These are phyloP conservation scores for Paradisaea rubra DNA, from an alignment of 2,113 vertebrate genomes.

Conservation along the genomic window DNA sequence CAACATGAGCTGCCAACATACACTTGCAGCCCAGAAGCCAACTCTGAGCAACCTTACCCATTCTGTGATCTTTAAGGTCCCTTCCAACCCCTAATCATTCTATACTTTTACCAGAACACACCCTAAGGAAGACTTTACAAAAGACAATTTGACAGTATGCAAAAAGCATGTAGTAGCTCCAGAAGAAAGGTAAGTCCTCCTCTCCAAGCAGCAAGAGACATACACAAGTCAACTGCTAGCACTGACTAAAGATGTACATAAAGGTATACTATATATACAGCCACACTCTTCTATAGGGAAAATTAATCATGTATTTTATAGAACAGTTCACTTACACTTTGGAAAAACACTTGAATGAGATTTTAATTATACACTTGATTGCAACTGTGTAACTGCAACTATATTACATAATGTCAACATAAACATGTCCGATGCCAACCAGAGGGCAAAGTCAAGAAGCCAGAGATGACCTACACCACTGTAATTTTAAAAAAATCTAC, in stretches of 20 bases:
- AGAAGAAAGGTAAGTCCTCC: not conserved
- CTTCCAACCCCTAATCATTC: not conserved
- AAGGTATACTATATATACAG: not conserved
- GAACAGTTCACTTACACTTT: not conserved
- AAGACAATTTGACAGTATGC: not conserved
- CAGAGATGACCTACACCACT: not conserved
- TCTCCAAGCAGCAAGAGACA: not conserved
- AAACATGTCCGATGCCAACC: not conserved
- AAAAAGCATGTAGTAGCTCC: not conserved
- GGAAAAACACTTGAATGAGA: not conserved
- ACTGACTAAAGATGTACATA: not conserved
- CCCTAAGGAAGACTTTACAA: not conserved
- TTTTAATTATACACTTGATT: not conserved
- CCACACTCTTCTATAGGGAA: not conserved
- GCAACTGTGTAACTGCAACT: not conserved
- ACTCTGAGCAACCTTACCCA: not conserved
- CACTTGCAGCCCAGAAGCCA: not conserved
- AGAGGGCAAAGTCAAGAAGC: not conserved
- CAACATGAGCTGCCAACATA: not conserved
- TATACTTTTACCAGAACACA: not conserved
- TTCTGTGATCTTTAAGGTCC: not conserved
- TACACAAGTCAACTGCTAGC: not conserved
- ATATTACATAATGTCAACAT: not conserved
- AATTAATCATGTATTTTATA: not conserved
- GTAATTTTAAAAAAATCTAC: not conserved